Percentiles rank a stretch among this genome's conserved stretches.
Evolutionary conservation across 2,797 vertebrate species (phyloP).

Genomic region (Silurus lanzhouensis): DNA sequence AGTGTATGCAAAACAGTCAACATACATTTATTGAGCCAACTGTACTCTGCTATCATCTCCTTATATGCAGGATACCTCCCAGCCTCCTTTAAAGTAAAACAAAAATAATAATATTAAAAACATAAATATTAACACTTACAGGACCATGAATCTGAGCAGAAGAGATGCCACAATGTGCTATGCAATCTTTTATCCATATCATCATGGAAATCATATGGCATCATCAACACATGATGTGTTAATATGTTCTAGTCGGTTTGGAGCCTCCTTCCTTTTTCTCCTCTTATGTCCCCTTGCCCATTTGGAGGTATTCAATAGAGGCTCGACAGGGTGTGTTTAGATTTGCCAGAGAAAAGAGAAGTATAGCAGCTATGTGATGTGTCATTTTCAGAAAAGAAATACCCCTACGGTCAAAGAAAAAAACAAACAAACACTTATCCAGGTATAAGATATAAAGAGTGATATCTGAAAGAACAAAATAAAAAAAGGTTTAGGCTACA

Average conservation of each 20-base stretch:
- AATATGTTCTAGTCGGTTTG: background rate
- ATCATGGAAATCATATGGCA: no score
- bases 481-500: background rate
- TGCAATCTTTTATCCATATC: background rate
- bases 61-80: conserved; percentile 97
- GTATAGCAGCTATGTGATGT: background rate
- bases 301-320: background rate
- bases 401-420: background rate
- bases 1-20: conserved; percentile 14
- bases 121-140: background rate
- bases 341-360: background rate
- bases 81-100: conserved; percentile 79
- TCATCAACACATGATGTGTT: background rate
- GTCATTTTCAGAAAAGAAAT: background rate
- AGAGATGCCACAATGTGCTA: background rate
- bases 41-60: conserved; percentile 97
- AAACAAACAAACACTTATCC: background rate
- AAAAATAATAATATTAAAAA: background rate
- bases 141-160: background rate
- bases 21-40: conserved; percentile 93
- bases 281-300: background rate
- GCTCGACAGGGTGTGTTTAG: background rate
- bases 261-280: background rate
- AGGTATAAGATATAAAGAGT: background rate
- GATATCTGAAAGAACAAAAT: background rate